phyloP scores from a whole-genome alignment of 2,113 vertebrate species.

The Phylloscopus trochilus region DNA sequence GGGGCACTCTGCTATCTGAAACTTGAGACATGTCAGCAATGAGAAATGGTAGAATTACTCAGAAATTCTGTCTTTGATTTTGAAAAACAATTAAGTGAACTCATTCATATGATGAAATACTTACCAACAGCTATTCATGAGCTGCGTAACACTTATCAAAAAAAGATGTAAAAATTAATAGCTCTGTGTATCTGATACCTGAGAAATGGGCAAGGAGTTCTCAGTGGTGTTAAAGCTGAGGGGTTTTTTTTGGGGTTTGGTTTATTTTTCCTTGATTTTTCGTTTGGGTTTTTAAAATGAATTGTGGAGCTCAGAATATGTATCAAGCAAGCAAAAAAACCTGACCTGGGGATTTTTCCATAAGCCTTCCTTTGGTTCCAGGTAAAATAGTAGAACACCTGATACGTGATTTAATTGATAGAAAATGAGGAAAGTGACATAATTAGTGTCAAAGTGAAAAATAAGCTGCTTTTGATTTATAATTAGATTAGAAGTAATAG shows the following conservation, averaged over 20 bases:
- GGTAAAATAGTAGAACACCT: neutral
- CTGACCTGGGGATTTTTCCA: neutral
- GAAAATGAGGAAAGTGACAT: neutral
- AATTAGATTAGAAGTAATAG: neutral
- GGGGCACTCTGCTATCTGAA: neutral
- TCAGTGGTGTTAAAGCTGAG: neutral
- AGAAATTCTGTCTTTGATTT: neutral
- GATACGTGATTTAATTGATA: neutral
- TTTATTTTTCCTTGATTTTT: neutral
- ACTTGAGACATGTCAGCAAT: neutral
- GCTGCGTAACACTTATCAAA: neutral
- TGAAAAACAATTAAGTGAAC: neutral
- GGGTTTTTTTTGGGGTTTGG: neutral
- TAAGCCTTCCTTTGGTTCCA: neutral
- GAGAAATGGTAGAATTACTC: neutral
- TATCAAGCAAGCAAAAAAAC: neutral
- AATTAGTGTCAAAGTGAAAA: neutral
- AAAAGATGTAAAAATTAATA: neutral
- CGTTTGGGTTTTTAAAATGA: neutral
- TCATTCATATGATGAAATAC: neutral
- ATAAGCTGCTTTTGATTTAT: neutral
- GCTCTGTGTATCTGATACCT: neutral
- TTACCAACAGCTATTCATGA: neutral
- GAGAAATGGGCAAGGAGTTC: neutral
- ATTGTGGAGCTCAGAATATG: neutral